Conservation (phyloP, 2,888 invertebrate species). For the Melikaiella ostensackeni region DNA sequence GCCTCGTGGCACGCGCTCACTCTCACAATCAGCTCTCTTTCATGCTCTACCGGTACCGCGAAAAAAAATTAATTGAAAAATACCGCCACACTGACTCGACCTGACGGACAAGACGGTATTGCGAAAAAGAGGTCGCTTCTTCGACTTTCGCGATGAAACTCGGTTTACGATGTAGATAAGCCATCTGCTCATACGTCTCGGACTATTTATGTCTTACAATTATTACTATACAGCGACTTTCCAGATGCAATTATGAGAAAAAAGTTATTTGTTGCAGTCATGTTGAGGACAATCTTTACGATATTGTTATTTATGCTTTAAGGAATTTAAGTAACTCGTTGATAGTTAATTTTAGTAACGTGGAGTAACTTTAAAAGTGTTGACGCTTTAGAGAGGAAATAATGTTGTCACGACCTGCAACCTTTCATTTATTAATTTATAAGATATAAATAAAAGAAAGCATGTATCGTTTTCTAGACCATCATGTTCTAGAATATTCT, state of each 20-base stretch:
- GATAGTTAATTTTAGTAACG: too few relatives aligned
- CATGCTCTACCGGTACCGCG: conserved; percentile 1
- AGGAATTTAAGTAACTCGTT: too few relatives aligned
- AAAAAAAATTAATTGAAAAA: conserved; percentile 75
- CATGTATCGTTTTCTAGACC: too few relatives aligned
- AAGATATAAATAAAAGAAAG: too few relatives aligned
- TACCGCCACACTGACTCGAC: conserved; percentile 53
- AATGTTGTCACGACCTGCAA: too few relatives aligned
- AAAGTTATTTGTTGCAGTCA: not conserved
- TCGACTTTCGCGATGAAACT: conserved; percentile 18
- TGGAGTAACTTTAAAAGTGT: too few relatives aligned
- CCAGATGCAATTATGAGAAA: not conserved
- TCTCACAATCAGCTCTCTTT: conserved; percentile 42
- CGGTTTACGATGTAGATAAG: conserved; percentile 1
- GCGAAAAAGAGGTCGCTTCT: conserved; percentile 17
- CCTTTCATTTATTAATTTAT: too few relatives aligned
- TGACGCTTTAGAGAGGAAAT: too few relatives aligned
- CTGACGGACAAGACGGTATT: not conserved
- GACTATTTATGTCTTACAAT: conserved; percentile 11
- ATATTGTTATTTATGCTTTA: too few relatives aligned
- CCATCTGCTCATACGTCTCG: conserved; percentile 3
- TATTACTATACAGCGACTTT: not conserved
- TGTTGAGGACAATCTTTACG: too few relatives aligned
- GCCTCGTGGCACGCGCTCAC: conserved; percentile 67
- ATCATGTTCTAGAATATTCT: too few relatives aligned